Conservation (phyloP, 1,140 invertebrate genomes). For the Drosophila bocki region DNA sequence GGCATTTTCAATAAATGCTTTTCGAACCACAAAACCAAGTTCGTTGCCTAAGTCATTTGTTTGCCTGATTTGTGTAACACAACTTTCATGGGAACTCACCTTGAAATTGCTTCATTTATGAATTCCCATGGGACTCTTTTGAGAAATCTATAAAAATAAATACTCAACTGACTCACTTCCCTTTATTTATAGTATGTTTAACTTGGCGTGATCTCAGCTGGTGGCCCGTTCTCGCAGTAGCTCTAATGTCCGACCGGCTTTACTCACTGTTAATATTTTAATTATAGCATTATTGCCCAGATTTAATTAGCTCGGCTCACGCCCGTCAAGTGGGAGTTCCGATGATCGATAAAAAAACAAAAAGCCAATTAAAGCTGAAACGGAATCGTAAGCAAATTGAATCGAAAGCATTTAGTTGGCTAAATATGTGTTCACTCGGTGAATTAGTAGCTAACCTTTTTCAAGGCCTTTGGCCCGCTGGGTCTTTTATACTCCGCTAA, state of each 20-base stretch:
- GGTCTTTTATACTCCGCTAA: constrained; percentile 41
- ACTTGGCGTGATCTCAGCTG: constrained; percentile 38
- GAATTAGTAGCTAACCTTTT: constrained; percentile 59
- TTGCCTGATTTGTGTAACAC: constrained; percentile 19
- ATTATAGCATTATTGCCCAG: constrained; percentile 58
- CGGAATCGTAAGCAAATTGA: constrained; percentile 27
- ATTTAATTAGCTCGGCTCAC: constrained; percentile 59
- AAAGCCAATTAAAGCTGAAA: constrained; percentile 45
- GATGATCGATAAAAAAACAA: constrained; percentile 49
- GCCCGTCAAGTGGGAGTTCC: constrained; percentile 53
- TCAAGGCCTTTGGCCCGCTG: constrained; percentile 45
- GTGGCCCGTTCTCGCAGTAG: constrained; percentile 40
- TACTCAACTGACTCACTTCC: constrained; percentile 28
- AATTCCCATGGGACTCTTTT: constrained; percentile 8
- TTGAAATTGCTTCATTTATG: not conserved
- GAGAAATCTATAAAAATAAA: not conserved
- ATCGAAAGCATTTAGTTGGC: constrained; percentile 45
- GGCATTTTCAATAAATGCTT: constrained; percentile 43
- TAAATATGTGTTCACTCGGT: constrained; percentile 13
- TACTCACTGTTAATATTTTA: constrained; percentile 72
- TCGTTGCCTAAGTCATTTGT: constrained; percentile 54
- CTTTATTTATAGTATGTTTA: constrained; percentile 42
- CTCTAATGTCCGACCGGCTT: constrained; percentile 26
- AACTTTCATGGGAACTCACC: constrained; percentile 14
- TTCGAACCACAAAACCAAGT: constrained; percentile 26